A percentile compares a stretch with the other conserved stretches of the same genome.
Evolutionary conservation across 1,140 invertebrate genomes (phyloP).

Genomic region (Belonocnema kinseyi): DNA sequence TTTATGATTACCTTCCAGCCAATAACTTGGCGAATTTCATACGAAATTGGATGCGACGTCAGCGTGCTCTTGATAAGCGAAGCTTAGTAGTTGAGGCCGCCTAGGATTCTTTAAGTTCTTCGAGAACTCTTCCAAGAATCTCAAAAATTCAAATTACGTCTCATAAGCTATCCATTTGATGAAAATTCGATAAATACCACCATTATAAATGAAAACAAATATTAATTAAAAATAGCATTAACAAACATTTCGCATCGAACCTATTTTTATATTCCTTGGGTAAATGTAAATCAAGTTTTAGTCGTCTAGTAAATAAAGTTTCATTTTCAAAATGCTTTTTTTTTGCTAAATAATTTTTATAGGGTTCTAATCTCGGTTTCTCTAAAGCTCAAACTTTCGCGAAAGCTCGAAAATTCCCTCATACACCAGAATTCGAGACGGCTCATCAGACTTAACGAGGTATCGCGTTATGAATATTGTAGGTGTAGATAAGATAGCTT

Average conservation of each 20-base stretch:
- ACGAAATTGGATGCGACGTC: slow-evolving; percentile 50
- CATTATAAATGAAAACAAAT: too few species aligned
- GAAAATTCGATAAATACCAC: not conserved
- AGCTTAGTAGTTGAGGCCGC: slow-evolving; percentile 14
- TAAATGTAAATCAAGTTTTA: too few species aligned
- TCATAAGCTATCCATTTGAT: not conserved
- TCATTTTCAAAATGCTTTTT: too few species aligned
- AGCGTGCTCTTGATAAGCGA: slow-evolving; percentile 31
- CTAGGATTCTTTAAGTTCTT: slow-evolving; percentile 29
- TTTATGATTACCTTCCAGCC: slow-evolving; percentile 51
- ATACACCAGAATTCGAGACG: slow-evolving; percentile 47
- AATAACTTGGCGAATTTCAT: slow-evolving; percentile 55
- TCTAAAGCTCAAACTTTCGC: slow-evolving; percentile 55
- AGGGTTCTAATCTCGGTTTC: slow-evolving; percentile 20
- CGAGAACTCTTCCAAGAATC: slow-evolving; percentile 14
- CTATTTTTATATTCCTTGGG: too few species aligned
- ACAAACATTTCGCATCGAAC: too few species aligned
- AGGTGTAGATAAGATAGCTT: slow-evolving; percentile 32
- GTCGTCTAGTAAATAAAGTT: too few species aligned
- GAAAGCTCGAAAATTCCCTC: slow-evolving; percentile 38
- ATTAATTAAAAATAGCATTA: too few species aligned
- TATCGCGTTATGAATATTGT: slow-evolving; percentile 56
- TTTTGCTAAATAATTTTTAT: too few species aligned
- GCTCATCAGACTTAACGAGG: slow-evolving; percentile 61
- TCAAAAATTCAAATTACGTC: slow-evolving; percentile 16